These are phyloP conservation scores for Thysanoteuthis rhombus DNA, from an alignment of 2,888 invertebrate genomes.

Conservation along the genomic window DNA sequence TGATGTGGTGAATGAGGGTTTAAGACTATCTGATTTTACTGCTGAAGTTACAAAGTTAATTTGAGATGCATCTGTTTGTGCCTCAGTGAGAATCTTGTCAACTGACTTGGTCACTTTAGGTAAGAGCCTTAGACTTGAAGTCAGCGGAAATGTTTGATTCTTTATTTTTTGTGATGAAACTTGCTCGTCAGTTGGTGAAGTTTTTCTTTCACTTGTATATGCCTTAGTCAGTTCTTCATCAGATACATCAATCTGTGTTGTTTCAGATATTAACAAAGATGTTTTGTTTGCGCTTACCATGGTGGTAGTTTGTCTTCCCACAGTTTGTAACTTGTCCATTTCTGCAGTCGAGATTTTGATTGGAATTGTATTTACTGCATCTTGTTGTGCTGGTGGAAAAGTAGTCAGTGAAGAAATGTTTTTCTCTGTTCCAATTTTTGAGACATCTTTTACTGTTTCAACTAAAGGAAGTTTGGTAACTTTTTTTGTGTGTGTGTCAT, in stretches of 20 bases:
- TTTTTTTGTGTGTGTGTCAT: not conserved
- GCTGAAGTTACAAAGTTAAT: not conserved
- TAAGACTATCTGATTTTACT: not conserved
- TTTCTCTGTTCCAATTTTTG: not conserved
- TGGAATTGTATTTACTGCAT: not conserved
- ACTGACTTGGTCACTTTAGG: not conserved
- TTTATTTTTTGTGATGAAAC: not conserved
- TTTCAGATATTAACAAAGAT: not conserved
- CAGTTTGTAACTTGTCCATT: not conserved
- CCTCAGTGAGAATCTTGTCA: not conserved
- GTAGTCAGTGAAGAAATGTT: not conserved
- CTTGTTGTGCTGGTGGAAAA: not conserved
- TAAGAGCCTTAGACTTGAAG: not conserved
- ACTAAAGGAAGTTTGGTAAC: not conserved
- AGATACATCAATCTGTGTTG: not conserved
- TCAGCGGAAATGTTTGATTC: not conserved
- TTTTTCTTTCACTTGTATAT: not conserved
- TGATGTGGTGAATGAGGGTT: not conserved
- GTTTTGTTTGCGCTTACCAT: not conserved
- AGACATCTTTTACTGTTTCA: not conserved
- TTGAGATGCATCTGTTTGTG: not conserved
- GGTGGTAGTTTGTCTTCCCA: not conserved
- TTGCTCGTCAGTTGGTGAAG: not conserved
- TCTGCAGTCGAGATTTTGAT: not conserved
- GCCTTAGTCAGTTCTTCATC: not conserved